A percentile compares a stretch with the other conserved stretches of the same genome.
phyloP scores from a whole-genome alignment of 2,797 vertebrate genomes.

The Sebastolobus altivelis region DNA sequence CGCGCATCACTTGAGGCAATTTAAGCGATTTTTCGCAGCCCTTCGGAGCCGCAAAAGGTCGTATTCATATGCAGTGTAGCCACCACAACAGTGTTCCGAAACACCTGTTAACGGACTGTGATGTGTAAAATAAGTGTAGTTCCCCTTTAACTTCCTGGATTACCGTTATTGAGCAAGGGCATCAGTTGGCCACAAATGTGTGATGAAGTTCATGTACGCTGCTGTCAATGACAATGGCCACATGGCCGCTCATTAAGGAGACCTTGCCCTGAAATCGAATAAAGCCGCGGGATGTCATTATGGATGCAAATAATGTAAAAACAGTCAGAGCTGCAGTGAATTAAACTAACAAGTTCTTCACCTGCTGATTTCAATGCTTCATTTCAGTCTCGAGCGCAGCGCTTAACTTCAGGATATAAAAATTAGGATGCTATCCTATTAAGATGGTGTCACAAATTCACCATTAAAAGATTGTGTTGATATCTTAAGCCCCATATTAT shows the following conservation, averaged over 20 bases:
- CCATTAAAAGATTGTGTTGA: slow-evolving; percentile 27
- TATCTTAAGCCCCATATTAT: slow-evolving; percentile 55
- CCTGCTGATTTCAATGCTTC: slow-evolving; percentile 28
- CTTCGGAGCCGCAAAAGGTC: background rate
- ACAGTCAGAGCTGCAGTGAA: background rate
- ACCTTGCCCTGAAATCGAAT: background rate
- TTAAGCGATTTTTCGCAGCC: background rate
- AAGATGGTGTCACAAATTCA: slow-evolving; percentile 33
- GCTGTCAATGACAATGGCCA: background rate
- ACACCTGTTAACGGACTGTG: slow-evolving; percentile 6
- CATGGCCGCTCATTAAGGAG: background rate
- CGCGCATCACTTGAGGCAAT: slow-evolving; percentile 18
- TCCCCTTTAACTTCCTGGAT: background rate
- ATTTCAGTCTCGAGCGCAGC: slow-evolving; percentile 1
- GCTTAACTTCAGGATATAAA: slow-evolving; percentile 33
- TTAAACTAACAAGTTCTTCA: slow-evolving; percentile 1
- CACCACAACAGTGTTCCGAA: background rate
- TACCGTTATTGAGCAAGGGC: background rate
- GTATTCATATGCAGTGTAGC: background rate
- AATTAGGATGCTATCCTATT: slow-evolving; percentile 40
- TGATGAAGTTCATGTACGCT: background rate
- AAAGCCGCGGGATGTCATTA: background rate
- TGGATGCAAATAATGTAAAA: slow-evolving; percentile 3
- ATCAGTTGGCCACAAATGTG: background rate
- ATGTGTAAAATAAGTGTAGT: background rate